Evolutionary conservation across 2,797 vertebrate genomes (phyloP), one percentile per base, ranked within the genome.

Genomic region (Molothrus aeneus): DNA sequence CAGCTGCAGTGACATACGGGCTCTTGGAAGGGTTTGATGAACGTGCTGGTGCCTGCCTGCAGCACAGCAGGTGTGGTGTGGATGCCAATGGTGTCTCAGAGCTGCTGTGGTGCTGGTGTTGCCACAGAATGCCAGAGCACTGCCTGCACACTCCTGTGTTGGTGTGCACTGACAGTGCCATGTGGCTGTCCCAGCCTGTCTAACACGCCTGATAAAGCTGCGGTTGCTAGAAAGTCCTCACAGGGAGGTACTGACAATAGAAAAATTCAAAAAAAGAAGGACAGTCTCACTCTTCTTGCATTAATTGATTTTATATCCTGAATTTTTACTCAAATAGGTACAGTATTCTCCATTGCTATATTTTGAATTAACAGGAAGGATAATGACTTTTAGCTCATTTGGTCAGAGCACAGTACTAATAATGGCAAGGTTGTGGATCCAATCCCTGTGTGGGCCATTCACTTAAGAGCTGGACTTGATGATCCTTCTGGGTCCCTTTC

Each of bases 71-170:
- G 13, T 0, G 1, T 29, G 21, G n/a, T 47, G 45, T 1, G 15
- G 65, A 36, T 50, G 69, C 60, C 11, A 25, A 6, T 0, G 4
- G 0, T 10, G 29, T 22, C 47, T 22, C 14, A 14, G 51, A 75
- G 48, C 18, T 70, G 25, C 9, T 47, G 70, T 34, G 72, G 47
- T 29, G 40, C 54, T 61, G 38, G 21, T 59, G 63, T 0, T 38
- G 38, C 28, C 56, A 32, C 15, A 16, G 48, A 86, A 18, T 10
- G 32, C 45, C 66, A 28, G 80, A 28, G 80, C 42, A 17, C 48
- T 34, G 29, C 21, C 42, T 3, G 0, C 4, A 2, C 24, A 22
- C 26, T 38, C 42, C n/a, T 1, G 0, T 32, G n/a, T 1, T 4
- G 2, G 17, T 28, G 38, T 3, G 0, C 9, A 1, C n/a, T 56